These are phyloP conservation scores for Ficedula albicollis DNA, from an alignment of 2,797 vertebrate genomes.

Conservation along the genomic window DNA sequence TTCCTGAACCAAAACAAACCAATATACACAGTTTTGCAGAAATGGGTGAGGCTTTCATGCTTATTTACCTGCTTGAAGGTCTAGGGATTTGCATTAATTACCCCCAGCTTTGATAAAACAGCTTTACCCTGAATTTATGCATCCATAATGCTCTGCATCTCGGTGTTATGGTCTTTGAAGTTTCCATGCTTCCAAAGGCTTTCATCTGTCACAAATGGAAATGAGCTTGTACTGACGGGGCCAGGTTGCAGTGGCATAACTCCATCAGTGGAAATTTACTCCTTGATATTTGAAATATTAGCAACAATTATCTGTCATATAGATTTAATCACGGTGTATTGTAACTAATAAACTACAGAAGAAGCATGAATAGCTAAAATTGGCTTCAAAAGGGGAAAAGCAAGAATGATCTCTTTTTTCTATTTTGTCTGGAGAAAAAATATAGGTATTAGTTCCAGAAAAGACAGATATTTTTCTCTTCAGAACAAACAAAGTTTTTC, in stretches of 20 bases:
- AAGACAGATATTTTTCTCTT: not conserved
- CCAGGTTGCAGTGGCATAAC: not conserved
- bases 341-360: not conserved
- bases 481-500: not conserved
- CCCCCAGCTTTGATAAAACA: constrained; percentile 32
- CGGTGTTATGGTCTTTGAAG: constrained; percentile 13
- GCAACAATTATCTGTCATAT: not conserved
- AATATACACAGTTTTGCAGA: not conserved
- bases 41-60: constrained; percentile 1
- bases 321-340: not conserved
- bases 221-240: not conserved
- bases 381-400: not conserved
- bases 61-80: constrained; percentile 54
- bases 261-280: not conserved
- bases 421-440: not conserved
- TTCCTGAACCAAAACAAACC: not conserved
- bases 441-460: not conserved
- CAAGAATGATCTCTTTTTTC: not conserved
- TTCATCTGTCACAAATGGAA: constrained; percentile 30
- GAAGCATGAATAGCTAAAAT: not conserved
- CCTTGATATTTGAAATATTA: not conserved
- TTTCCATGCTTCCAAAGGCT: constrained; percentile 35
- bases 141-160: constrained; percentile 24
- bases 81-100: constrained; percentile 53
- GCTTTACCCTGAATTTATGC: constrained; percentile 18